A percentile compares a stretch with the other conserved stretches of the same genome.
These are phyloP conservation scores for Jacana jacana DNA, from an alignment of 2,113 vertebrate genomes.

Conservation along the genomic window DNA sequence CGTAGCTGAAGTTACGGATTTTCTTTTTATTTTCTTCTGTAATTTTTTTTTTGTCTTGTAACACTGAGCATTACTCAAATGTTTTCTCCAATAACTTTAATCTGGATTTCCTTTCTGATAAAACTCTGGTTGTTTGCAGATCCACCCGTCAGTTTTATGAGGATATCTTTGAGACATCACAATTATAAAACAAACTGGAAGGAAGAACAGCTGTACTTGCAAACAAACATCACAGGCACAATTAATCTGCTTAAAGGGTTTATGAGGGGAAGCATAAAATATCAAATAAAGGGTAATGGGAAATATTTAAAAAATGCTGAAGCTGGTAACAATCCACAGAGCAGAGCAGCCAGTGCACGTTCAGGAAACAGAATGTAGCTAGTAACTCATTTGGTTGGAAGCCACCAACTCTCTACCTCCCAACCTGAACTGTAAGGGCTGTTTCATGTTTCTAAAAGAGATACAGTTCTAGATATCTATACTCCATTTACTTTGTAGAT, in stretches of 20 bases:
- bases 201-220: constrained; percentile 81
- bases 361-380: constrained; percentile 69
- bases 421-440: constrained; percentile 69
- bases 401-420: constrained; percentile 66
- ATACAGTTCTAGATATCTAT: constrained; percentile 53
- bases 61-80: constrained; percentile 24
- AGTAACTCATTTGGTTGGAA: constrained; percentile 70
- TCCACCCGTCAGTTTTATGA: constrained; percentile 69
- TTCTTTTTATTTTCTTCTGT: neutral
- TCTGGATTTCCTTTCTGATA: constrained; percentile 72
- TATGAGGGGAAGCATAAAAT: constrained; percentile 87
- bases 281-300: constrained; percentile 86
- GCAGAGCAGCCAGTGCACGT: constrained; percentile 61
- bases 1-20: neutral
- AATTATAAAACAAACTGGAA: constrained; percentile 76
- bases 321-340: constrained; percentile 70
- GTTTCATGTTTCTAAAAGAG: constrained; percentile 71
- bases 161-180: constrained; percentile 73
- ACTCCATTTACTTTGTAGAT: constrained; percentile 64
- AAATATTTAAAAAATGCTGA: constrained; percentile 80
- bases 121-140: constrained; percentile 71
- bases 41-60: neutral
- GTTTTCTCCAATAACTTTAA: constrained; percentile 52
- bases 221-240: constrained; percentile 81
- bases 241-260: constrained; percentile 82